phyloP scores from a whole-genome alignment of 2,113 vertebrate species.

The Neotoma lepida region DNA sequence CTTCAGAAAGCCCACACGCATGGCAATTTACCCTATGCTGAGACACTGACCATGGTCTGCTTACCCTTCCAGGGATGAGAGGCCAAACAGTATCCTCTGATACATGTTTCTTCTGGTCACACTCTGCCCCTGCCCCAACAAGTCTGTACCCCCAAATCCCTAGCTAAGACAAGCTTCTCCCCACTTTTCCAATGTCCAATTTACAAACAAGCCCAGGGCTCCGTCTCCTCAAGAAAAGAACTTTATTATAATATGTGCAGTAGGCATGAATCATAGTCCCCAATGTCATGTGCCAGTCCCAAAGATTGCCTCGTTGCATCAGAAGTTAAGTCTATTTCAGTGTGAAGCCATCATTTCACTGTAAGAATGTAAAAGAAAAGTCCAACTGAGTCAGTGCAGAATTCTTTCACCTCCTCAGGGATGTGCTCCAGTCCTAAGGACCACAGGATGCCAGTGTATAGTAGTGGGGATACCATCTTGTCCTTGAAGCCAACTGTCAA shows the following conservation, averaged over 20 bases:
- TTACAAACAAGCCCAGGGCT: neutral
- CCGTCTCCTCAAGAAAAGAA: neutral
- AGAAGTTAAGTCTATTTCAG: neutral
- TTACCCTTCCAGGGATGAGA: neutral
- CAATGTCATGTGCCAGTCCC: accelerated
- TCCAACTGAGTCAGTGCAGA: neutral
- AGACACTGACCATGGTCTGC: neutral
- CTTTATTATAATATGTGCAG: neutral
- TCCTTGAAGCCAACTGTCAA: neutral
- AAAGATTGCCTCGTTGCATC: neutral
- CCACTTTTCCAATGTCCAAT: neutral
- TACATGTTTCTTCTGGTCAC: accelerated
- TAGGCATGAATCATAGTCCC: accelerated
- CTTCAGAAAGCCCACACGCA: neutral
- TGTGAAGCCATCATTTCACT: neutral
- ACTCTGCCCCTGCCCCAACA: neutral
- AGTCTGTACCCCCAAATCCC: neutral
- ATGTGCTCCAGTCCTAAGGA: neutral
- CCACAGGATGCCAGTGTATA: too few relatives aligned
- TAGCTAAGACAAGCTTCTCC: neutral
- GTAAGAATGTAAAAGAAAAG: neutral
- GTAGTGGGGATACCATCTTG: neutral
- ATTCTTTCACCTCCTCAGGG: neutral
- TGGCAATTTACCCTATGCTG: neutral
- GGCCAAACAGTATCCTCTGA: neutral